phyloP scores from a whole-genome alignment of 2,113 vertebrate species.

The Onychostoma macrolepis region DNA sequence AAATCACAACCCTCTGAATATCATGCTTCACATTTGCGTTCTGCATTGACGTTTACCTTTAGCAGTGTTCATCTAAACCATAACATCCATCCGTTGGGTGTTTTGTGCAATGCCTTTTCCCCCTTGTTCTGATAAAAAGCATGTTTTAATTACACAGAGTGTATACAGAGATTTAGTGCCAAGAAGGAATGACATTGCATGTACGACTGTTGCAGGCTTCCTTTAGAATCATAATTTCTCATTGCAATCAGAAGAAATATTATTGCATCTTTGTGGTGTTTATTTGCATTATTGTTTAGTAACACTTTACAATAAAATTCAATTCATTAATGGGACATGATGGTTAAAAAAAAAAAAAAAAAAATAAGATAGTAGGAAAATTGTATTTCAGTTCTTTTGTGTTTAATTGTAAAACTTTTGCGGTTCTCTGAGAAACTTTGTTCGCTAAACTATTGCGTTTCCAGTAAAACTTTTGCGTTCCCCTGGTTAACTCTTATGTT shows the following conservation, averaged over 20 bases:
- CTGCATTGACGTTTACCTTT: neutral
- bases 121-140: constrained; percentile 40
- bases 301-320: constrained; percentile 2
- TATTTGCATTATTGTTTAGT: neutral
- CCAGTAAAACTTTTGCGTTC: too few species aligned
- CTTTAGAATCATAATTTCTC: neutral
- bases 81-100: neutral
- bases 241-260: constrained; percentile 9
- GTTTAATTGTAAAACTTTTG: neutral
- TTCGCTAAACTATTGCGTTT: too few species aligned
- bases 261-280: constrained; percentile 35
- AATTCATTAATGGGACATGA: neutral
- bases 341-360: neutral
- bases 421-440: too few species aligned
- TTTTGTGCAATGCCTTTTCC: constrained; percentile 27
- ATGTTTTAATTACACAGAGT: constrained; percentile 29
- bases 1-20: neutral
- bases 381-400: neutral
- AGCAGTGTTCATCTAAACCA: neutral
- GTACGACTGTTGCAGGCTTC: neutral
- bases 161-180: constrained; percentile 42
- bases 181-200: neutral
- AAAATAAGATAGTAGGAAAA: neutral
- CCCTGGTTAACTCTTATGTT: too few species aligned
- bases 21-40: neutral